A percentile compares a stretch with the other conserved stretches of the same genome.
Conservation (phyloP, 2,797 vertebrate species). For the Heteromormyrus szaboi region DNA sequence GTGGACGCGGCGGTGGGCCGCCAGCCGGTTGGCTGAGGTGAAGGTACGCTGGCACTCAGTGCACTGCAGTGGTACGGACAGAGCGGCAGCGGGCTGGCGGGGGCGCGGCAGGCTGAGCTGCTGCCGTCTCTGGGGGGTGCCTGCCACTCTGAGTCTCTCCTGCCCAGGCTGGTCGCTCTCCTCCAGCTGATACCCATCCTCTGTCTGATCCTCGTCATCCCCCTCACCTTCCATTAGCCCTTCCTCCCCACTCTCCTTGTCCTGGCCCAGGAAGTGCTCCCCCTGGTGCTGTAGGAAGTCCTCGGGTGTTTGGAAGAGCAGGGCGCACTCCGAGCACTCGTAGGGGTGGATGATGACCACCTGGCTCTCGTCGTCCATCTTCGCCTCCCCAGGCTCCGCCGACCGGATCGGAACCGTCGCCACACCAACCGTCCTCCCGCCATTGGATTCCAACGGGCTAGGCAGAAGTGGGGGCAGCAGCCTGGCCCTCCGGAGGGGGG, state of each 20-base stretch:
- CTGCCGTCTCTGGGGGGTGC: slow-evolving; percentile 13
- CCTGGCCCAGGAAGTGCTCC: slow-evolving; percentile 77
- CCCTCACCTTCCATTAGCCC: slow-evolving; percentile 53
- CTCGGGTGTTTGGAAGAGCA: slow-evolving; percentile 78
- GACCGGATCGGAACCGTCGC: slow-evolving; percentile 50
- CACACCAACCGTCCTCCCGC: slow-evolving; percentile 38
- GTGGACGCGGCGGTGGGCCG: slow-evolving; percentile 76
- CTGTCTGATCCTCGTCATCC: slow-evolving; percentile 33
- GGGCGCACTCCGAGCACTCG: slow-evolving; percentile 81
- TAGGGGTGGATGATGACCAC: slow-evolving; percentile 74
- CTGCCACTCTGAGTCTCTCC: slow-evolving; percentile 27
- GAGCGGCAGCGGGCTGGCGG: slow-evolving; percentile 5
- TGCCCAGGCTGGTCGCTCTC: slow-evolving; percentile 38
- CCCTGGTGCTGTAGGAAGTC: slow-evolving; percentile 87
- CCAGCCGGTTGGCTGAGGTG: slow-evolving; percentile 73
- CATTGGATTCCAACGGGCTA: slow-evolving; percentile 28
- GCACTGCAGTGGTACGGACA: slow-evolving; percentile 51
- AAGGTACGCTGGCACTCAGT: slow-evolving; percentile 72
- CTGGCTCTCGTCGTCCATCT: slow-evolving; percentile 34
- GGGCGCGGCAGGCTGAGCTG: slow-evolving; percentile 14
- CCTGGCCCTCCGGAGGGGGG: slow-evolving; percentile 46
- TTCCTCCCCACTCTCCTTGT: slow-evolving; percentile 70
- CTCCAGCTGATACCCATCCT: slow-evolving; percentile 52
- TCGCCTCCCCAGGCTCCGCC: slow-evolving; percentile 14
- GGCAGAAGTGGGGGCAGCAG: slow-evolving; percentile 48